phyloP scores from a whole-genome alignment of 2,113 vertebrate species.

The Arizona elegans region DNA sequence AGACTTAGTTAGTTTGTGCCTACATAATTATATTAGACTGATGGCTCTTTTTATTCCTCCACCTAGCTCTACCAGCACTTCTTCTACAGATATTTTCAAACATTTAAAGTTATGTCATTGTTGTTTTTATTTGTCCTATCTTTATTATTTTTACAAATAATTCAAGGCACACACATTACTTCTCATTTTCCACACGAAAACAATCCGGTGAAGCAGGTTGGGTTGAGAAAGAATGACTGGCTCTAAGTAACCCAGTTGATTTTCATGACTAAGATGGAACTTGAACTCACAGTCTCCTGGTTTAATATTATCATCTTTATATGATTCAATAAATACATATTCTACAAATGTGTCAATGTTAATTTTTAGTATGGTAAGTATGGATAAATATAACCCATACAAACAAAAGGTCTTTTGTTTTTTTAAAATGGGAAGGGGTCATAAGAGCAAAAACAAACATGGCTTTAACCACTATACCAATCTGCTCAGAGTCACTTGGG shows the following conservation, averaged over 20 bases:
- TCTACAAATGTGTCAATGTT: not conserved
- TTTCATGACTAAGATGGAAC: not conserved
- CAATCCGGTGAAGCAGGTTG: not conserved
- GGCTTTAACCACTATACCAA: not conserved
- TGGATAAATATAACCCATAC: not conserved
- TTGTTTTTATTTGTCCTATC: not conserved
- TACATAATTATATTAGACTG: not conserved
- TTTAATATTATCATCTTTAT: not conserved
- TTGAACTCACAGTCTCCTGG: not conserved
- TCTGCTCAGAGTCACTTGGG: not conserved
- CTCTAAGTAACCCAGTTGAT: not conserved
- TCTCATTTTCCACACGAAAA: not conserved
- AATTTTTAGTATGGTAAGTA: not conserved
- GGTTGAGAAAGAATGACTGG: not conserved
- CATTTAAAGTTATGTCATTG: not conserved
- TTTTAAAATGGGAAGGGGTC: not conserved
- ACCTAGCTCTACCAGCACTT: not conserved
- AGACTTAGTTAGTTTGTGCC: not conserved
- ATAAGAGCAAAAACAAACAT: not conserved
- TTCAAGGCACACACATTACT: not conserved
- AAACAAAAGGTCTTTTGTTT: not conserved
- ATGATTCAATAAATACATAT: not conserved
- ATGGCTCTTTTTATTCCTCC: not conserved
- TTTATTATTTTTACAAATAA: not conserved
- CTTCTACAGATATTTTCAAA: not conserved